A percentile compares a stretch with the other conserved stretches of the same genome.
These are phyloP conservation scores for Clinocottus analis DNA, from an alignment of 2,113 vertebrate species.

Conservation along the genomic window DNA sequence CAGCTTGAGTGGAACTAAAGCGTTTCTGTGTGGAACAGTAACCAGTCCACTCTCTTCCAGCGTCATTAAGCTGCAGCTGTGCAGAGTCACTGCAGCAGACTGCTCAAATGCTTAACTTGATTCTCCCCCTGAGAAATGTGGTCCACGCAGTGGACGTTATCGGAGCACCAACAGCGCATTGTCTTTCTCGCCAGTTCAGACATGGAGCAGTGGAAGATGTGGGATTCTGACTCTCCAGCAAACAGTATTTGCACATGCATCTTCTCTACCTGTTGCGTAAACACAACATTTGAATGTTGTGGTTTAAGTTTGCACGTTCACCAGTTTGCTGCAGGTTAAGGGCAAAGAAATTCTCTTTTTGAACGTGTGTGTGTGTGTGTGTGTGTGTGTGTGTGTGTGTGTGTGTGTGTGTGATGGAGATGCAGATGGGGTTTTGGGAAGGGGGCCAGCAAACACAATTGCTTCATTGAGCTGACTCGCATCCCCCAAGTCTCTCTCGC, in stretches of 20 bases:
- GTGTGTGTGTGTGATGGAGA: slow-evolving; percentile 24
- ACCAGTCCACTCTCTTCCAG: slow-evolving; percentile 11
- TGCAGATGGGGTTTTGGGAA: slow-evolving; percentile 75
- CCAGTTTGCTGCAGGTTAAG: neutral
- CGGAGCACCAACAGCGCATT: neutral
- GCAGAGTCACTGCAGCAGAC: slow-evolving; percentile 24
- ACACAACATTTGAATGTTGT: neutral
- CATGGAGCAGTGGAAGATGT: neutral
- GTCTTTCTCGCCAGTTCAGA: neutral
- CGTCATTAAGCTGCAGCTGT: slow-evolving; percentile 36
- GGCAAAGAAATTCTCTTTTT: neutral
- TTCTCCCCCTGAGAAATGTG: slow-evolving; percentile 15
- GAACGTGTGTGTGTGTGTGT: neutral
- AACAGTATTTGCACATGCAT: neutral
- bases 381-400: neutral
- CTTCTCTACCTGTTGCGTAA: neutral
- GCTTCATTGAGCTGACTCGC: slow-evolving; percentile 70
- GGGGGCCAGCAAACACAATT: slow-evolving; percentile 72
- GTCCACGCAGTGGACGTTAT: slow-evolving; percentile 12
- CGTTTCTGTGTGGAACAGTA: neutral
- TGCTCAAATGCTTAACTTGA: neutral
- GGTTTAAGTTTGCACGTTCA: neutral
- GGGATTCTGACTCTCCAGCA: neutral
- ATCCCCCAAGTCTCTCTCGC: slow-evolving; percentile 20
- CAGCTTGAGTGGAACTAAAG: slow-evolving; percentile 1